A percentile compares a stretch with the other conserved stretches of the same genome.
phyloP scores from a whole-genome alignment of 2,113 vertebrate genomes.

The Callorhinus ursinus region DNA sequence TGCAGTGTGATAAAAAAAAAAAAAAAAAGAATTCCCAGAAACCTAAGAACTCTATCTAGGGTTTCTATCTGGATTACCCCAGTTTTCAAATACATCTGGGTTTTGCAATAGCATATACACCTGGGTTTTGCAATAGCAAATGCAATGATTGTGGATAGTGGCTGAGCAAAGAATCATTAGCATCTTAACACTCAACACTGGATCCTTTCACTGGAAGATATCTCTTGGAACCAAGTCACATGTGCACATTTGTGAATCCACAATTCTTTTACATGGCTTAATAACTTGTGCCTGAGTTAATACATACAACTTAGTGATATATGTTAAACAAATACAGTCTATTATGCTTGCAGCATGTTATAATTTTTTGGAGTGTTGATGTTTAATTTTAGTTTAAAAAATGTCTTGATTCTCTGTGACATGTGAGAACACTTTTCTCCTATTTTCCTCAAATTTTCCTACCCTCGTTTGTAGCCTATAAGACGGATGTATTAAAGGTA shows the following conservation, averaged over 20 bases:
- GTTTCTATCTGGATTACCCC: background rate
- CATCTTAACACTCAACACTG: background rate
- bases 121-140: background rate
- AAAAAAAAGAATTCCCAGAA: background rate
- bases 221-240: background rate
- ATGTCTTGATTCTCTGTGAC: background rate
- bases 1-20: background rate
- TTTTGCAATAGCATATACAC: background rate
- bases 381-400: conserved; percentile 30
- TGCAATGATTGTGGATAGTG: background rate
- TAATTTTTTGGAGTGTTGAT: background rate
- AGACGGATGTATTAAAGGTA: background rate
- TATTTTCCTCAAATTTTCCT: background rate
- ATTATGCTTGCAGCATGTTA: background rate
- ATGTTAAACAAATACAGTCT: background rate
- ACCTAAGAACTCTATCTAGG: background rate
- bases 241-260: background rate
- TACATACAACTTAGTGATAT: background rate
- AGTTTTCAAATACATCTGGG: background rate
- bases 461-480: background rate
- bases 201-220: background rate
- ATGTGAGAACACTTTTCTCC: background rate
- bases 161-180: background rate
- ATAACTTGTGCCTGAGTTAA: background rate
- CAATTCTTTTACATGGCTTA: background rate